Evolutionary conservation across 2,888 invertebrate species (phyloP), one percentile per base, ranked within the genome.

Genomic region (Chymomyza caudatula): DNA sequence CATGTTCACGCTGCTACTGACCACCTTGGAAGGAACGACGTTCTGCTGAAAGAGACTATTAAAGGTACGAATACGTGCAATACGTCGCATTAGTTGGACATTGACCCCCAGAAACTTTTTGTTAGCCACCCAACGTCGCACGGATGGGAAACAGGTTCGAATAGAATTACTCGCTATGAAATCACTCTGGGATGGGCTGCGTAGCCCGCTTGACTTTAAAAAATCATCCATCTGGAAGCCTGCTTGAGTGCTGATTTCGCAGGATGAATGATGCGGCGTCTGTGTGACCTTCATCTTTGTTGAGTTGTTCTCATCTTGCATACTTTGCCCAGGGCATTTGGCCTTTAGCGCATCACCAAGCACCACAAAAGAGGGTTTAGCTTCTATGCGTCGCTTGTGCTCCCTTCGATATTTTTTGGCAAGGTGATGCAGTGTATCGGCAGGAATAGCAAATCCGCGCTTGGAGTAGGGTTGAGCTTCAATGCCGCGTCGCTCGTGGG

Each of bases 291-390:
- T 8, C 2, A 4, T 11, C 29, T 37, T 37, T 37, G 25, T 25
- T 25, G 5, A 42, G 3, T 2, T 17, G 23, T 20, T 60, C 13
- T 58, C 53, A 2, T 57, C 56, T 17, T 69, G 80, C 0, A 60
- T 15, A 6, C 62, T 59, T 1, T 71, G 56, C 17, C n/a, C n/a
- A n/a, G n/a, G n/a, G n/a, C n/a, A n/a, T n/a, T n/a, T n/a, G n/a
- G n/a, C n/a, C n/a, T n/a, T n/a, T n/a, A 58, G 17, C 0, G 63
- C 61, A 44, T 83, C 69, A 56, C 75, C 70, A 1, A 81, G 60
- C 1, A 79, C 65, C 20, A 84, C 62, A 56, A 84, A 84, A 1
- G 86, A 81, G 2, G 82, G 78, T 3, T 76, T 84, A n/a, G n/a
- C n/a, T n/a, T n/a, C n/a, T n/a, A n/a, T n/a, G 22, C 55, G 63